These are phyloP conservation scores for Drosophila ercepeae DNA, from an alignment of 1,140 invertebrate species.

Conservation along the genomic window DNA sequence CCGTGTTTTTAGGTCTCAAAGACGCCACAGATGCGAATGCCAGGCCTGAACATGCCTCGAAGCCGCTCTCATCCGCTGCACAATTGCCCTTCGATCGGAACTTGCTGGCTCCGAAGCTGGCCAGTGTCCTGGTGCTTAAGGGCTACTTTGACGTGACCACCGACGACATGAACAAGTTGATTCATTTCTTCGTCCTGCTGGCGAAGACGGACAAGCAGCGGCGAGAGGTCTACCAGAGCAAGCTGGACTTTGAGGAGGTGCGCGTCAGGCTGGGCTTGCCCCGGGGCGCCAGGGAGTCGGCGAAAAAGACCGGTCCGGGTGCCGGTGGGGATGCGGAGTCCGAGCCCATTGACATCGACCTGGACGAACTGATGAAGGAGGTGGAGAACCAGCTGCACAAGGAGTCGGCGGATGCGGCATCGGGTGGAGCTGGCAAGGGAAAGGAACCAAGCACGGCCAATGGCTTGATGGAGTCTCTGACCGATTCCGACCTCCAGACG, in stretches of 20 bases:
- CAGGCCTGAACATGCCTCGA: neutral
- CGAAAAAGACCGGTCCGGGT: neutral
- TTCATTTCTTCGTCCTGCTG: constrained; percentile 90
- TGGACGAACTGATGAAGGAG: constrained; percentile 60
- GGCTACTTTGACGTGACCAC: constrained; percentile 91
- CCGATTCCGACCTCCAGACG: constrained; percentile 90
- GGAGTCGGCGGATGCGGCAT: constrained; percentile 8
- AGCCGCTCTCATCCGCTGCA: neutral
- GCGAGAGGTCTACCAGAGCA: constrained; percentile 9
- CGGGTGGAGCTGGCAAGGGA: neutral
- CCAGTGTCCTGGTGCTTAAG: constrained; percentile 89
- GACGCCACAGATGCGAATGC: constrained; percentile 4
- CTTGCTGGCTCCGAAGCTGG: constrained; percentile 89
- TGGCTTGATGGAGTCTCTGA: constrained; percentile 89
- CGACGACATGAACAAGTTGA: constrained; percentile 89
- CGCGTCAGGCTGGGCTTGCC: constrained; percentile 23
- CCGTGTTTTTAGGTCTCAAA: constrained; percentile 9
- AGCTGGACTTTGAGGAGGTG: constrained; percentile 39
- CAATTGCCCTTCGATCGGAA: constrained; percentile 71
- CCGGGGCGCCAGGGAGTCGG: neutral
- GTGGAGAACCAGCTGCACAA: constrained; percentile 60
- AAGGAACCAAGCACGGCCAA: constrained; percentile 6
- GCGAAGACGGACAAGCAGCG: constrained; percentile 51
- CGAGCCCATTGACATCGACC: constrained; percentile 41
- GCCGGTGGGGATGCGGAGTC: neutral